Percentiles rank a stretch among this genome's conserved stretches.
These are phyloP conservation scores for Wiebesia pumilae DNA, from an alignment of 1,140 invertebrate genomes.

Conservation along the genomic window DNA sequence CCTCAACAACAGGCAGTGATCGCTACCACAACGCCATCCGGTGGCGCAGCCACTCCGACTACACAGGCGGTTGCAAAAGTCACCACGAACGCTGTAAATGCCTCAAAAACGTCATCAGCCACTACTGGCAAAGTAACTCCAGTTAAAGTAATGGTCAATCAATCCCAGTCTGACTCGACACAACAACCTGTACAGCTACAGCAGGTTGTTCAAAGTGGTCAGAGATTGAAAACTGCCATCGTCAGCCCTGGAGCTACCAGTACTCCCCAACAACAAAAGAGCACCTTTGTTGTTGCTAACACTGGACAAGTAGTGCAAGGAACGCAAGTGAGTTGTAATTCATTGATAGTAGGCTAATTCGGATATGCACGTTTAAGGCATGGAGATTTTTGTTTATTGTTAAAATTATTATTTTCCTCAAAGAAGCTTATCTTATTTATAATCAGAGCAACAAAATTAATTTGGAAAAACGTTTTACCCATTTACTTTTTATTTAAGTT, in stretches of 20 bases:
- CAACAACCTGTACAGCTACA: conserved; percentile 62
- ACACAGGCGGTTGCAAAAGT: conserved; percentile 57
- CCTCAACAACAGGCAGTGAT: conserved; percentile 53
- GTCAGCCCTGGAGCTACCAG: conserved; percentile 52
- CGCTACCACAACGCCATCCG: conserved; percentile 56
- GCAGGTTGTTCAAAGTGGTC: conserved; percentile 60
- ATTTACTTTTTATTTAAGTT: neutral
- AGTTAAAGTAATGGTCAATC: conserved; percentile 57
- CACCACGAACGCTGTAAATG: conserved; percentile 50
- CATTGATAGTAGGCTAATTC: neutral
- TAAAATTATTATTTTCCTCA: too few relatives aligned
- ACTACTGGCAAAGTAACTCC: conserved; percentile 61
- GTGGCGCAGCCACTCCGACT: conserved; percentile 48
- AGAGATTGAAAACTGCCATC: conserved; percentile 61
- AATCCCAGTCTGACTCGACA: conserved; percentile 53
- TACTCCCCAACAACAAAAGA: conserved; percentile 61
- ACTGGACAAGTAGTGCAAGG: conserved; percentile 69
- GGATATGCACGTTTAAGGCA: neutral
- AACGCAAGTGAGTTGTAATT: conserved; percentile 61
- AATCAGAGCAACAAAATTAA: too few relatives aligned
- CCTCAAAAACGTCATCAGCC: conserved; percentile 54
- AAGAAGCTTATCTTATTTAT: neutral
- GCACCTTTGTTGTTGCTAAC: conserved; percentile 68
- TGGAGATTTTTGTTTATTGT: too few relatives aligned
- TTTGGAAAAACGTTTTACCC: too few relatives aligned